phyloP scores from a whole-genome alignment of 2,113 vertebrate genomes.

The Etheostoma cragini region DNA sequence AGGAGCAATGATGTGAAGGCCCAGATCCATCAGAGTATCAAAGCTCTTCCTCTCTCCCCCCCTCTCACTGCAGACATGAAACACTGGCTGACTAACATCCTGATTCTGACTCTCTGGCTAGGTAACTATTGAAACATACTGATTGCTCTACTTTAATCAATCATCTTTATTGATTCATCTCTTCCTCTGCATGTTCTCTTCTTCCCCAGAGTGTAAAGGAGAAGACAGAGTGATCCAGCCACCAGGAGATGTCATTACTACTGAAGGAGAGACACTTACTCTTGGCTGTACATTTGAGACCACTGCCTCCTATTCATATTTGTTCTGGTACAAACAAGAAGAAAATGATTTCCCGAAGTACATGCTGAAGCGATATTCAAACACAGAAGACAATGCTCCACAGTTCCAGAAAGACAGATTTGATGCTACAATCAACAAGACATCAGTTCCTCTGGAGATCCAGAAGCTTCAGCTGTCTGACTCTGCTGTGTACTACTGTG shows the following conservation, averaged over 20 bases:
- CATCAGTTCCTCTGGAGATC: background rate
- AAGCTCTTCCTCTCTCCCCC: background rate
- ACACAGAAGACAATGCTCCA: too few species aligned
- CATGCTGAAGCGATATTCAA: too few species aligned
- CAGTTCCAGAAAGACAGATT: too few species aligned
- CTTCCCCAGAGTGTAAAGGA: too few species aligned
- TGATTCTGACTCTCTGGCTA: slow-evolving; percentile 21
- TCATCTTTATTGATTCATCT: slow-evolving; percentile 6
- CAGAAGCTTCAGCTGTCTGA: slow-evolving; percentile 29
- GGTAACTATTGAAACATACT: slow-evolving; percentile 8
- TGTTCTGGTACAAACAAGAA: too few species aligned
- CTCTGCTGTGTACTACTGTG: slow-evolving; percentile 60
- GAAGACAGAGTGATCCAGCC: too few species aligned
- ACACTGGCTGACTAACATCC: slow-evolving; percentile 16
- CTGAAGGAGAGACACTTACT: too few species aligned
- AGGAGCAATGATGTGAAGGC: too few species aligned
- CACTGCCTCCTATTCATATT: fast-evolving
- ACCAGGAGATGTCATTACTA: too few species aligned
- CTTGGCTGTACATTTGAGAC: too few species aligned
- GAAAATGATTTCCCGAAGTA: too few species aligned
- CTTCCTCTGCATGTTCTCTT: background rate
- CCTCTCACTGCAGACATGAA: slow-evolving; percentile 21
- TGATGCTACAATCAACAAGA: too few species aligned
- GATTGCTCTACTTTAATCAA: slow-evolving; percentile 20
- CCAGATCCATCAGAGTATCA: background rate